Evolutionary conservation across 2,888 invertebrate genomes (phyloP).

Genomic region (Steromphala cineraria): DNA sequence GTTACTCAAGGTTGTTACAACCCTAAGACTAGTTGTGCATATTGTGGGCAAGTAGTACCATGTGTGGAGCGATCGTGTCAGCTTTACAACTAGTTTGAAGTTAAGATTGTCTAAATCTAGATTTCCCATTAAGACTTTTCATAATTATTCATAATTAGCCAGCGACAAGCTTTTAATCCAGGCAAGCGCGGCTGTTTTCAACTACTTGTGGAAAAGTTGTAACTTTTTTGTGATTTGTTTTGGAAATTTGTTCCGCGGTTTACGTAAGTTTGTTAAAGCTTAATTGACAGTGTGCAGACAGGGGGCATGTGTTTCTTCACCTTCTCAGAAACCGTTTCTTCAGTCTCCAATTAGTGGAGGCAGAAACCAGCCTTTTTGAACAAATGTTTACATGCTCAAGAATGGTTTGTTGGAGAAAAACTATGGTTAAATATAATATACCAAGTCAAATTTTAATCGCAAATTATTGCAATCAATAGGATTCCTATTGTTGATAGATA

Average conservation of each 20-base stretch:
- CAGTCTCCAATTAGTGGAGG: no score
- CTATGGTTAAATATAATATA: no score
- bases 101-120: constrained; percentile 6
- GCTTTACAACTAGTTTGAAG: constrained; percentile 7
- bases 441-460: no score
- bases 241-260: background rate
- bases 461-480: no score
- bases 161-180: constrained; percentile 6
- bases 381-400: no score
- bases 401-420: no score
- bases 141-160: constrained; percentile 14
- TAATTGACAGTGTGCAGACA: background rate
- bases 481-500: no score
- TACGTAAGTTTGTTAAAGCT: constrained; percentile 7
- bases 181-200: background rate
- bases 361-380: no score
- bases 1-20: constrained; percentile 10
- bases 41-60: background rate
- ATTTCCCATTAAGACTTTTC: constrained; percentile 12
- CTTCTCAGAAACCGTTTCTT: no score
- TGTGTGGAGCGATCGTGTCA: background rate
- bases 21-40: background rate
- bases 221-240: background rate
- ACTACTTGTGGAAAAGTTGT: background rate
- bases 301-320: no score